Conservation (phyloP, 2,888 invertebrate species). For the Drosophila recens region DNA sequence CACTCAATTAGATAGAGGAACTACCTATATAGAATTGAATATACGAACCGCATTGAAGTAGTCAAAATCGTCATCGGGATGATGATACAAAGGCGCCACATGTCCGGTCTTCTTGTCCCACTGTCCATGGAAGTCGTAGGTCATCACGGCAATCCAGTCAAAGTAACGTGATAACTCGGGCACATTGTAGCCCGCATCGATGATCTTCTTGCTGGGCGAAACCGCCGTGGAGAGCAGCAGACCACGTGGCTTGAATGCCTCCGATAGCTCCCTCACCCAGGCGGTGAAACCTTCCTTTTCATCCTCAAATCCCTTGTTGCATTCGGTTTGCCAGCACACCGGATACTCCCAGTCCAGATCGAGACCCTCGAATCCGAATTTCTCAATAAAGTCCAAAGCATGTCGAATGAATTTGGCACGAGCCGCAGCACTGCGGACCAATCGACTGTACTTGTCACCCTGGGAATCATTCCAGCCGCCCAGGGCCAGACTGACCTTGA, state of each 20-base stretch:
- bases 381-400: conserved; percentile 91
- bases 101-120: conserved; percentile 97
- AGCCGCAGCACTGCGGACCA: conserved; percentile 91
- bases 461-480: conserved; percentile 99
- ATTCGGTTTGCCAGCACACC: conserved; percentile 90
- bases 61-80: conserved; percentile 92
- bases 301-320: conserved; percentile 92
- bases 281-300: conserved; percentile 93
- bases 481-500: conserved; percentile 94
- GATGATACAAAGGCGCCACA: conserved; percentile 93
- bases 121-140: conserved; percentile 96
- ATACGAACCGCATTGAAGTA: conserved; percentile 92
- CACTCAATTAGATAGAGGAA: not conserved
- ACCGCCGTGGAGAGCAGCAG: conserved; percentile 93
- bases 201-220: conserved; percentile 94
- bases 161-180: conserved; percentile 90
- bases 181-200: conserved; percentile 94
- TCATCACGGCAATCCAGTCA: conserved; percentile 97
- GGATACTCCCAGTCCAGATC: conserved; percentile 98
- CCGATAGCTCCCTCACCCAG: conserved; percentile 90
- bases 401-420: conserved; percentile 91
- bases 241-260: conserved; percentile 88
- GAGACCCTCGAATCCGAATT: conserved; percentile 95
- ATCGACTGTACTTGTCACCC: conserved; percentile 94
- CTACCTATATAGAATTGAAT: not conserved